Evolutionary conservation across 2,797 vertebrate species (phyloP).

Genomic region (Danionella dracula): DNA sequence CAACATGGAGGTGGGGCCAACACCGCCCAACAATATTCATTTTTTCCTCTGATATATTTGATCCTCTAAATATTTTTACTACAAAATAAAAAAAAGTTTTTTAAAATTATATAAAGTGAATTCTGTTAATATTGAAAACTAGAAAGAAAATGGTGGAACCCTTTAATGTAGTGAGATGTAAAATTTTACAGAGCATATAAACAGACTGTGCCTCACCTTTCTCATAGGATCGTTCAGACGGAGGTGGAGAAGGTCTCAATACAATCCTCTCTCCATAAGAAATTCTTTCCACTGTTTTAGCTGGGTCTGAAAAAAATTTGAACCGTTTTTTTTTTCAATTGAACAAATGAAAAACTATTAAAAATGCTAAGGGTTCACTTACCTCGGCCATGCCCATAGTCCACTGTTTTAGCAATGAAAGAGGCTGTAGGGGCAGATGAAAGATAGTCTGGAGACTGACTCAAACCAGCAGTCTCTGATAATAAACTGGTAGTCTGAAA

Average conservation of each 20-base stretch:
- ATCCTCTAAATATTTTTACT: no score
- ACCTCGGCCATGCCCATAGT: slow-evolving; percentile 91
- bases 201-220: slow-evolving; percentile 68
- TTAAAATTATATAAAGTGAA: no score
- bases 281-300: slow-evolving; percentile 88
- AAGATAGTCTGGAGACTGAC: slow-evolving; percentile 50
- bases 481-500: slow-evolving; percentile 55
- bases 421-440: slow-evolving; percentile 59
- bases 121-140: no score
- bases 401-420: slow-evolving; percentile 88
- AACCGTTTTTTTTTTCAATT: no score
- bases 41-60: no score
- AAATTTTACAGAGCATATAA: no score
- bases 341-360: no score
- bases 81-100: no score
- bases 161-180: no score
- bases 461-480: slow-evolving; percentile 51
- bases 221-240: slow-evolving; percentile 81
- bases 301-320: slow-evolving; percentile 43
- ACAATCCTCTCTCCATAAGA: slow-evolving; percentile 94
- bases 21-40: no score
- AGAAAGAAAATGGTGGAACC: no score
- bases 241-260: slow-evolving; percentile 83
- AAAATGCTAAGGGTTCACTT: slow-evolving; percentile 1
- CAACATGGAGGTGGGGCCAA: no score